Percentiles rank a stretch among this genome's conserved stretches.
Evolutionary conservation across 1,140 invertebrate species (phyloP).

Genomic region (Bombus huntii): DNA sequence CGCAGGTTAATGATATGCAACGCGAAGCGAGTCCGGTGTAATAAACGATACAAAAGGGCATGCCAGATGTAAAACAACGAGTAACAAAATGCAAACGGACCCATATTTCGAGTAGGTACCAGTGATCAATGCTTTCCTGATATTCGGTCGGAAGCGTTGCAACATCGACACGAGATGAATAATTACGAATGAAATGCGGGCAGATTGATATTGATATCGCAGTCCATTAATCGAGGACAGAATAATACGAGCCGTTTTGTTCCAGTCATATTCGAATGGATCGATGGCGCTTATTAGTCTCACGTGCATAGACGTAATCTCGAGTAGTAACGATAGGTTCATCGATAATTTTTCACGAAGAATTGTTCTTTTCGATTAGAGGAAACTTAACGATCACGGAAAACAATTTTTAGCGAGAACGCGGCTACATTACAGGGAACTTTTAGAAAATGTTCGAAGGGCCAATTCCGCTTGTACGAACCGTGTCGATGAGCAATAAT

Average conservation of each 20-base stretch:
- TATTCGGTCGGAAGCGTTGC: neutral
- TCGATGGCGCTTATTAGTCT: neutral
- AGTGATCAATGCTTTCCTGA: neutral
- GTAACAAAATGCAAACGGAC: neutral
- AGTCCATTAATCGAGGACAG: neutral
- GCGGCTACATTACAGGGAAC: constrained; percentile 22
- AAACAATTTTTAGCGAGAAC: constrained; percentile 7
- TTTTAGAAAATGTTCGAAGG: constrained; percentile 39
- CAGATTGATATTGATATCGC: neutral
- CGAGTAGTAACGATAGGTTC: too few species aligned
- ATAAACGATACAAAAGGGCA: neutral
- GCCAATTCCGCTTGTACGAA: constrained; percentile 11
- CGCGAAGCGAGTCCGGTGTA: neutral
- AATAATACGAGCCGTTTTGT: neutral
- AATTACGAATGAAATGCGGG: neutral
- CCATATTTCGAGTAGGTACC: neutral
- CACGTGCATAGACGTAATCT: too few species aligned
- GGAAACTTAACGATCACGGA: neutral
- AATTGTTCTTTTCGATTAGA: neutral
- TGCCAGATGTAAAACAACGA: neutral
- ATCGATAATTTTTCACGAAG: neutral
- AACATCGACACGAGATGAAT: neutral
- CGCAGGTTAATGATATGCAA: neutral
- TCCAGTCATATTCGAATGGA: neutral
- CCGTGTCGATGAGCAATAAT: neutral